Evolutionary conservation across 2,888 invertebrate species (phyloP).

Genomic region (Cosmia trapezina): DNA sequence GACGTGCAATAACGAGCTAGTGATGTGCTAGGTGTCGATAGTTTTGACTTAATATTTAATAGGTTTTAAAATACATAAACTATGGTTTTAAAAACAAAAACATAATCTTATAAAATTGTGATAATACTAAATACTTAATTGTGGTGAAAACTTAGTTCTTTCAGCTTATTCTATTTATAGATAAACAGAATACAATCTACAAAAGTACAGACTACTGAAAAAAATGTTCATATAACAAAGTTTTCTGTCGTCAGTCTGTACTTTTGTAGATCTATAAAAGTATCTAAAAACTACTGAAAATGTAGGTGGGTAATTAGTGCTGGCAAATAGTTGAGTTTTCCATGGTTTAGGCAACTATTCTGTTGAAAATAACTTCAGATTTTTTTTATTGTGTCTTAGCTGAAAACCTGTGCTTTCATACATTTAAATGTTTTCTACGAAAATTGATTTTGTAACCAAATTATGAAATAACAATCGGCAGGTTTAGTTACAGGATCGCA

Average conservation of each 20-base stretch:
- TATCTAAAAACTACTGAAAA: not conserved
- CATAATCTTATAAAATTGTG: not conserved
- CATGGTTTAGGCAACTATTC: not conserved
- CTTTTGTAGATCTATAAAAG: no score
- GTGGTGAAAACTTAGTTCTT: no score
- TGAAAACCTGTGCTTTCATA: not conserved
- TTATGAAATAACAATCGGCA: not conserved
- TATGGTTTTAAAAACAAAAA: not conserved
- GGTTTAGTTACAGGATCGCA: not conserved
- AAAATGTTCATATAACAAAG: no score
- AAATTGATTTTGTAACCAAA: not conserved
- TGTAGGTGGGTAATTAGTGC: not conserved
- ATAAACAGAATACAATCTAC: no score
- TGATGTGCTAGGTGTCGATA: slow-evolving; percentile 63
- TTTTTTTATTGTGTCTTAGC: not conserved
- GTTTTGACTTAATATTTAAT: slow-evolving; percentile 11
- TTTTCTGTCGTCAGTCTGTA: no score
- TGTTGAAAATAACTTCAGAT: not conserved
- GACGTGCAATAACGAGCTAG: slow-evolving; percentile 87
- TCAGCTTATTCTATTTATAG: not conserved
- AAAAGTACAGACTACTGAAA: not conserved
- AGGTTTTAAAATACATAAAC: not conserved
- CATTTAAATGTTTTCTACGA: not conserved
- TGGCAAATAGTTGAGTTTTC: not conserved
- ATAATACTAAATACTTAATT: no score